Evolutionary conservation across 1,140 invertebrate genomes (phyloP).

Genomic region (Zophobas atratus): DNA sequence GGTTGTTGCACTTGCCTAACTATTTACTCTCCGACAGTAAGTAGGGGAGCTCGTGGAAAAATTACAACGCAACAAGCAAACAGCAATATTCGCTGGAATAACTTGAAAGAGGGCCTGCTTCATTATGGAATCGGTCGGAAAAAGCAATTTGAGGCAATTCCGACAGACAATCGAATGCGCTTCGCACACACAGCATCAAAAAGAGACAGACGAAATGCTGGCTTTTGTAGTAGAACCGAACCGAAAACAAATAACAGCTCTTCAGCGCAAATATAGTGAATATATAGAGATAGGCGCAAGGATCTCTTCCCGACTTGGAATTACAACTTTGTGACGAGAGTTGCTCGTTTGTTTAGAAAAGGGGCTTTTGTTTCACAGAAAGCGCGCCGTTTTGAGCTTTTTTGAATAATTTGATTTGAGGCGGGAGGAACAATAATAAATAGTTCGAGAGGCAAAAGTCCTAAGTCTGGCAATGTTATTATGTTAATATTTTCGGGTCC

Average conservation of each 20-base stretch:
- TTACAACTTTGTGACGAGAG: constrained; percentile 37
- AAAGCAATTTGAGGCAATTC: constrained; percentile 64
- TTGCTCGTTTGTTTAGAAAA: constrained; percentile 13
- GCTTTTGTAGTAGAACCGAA: constrained; percentile 55
- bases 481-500: not conserved
- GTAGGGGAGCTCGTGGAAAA: not conserved
- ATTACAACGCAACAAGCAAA: constrained; percentile 35
- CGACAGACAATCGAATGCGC: constrained; percentile 61
- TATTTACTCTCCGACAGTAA: not conserved
- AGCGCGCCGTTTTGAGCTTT: not conserved
- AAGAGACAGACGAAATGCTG: constrained; percentile 59
- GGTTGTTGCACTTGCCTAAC: not conserved
- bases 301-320: constrained; percentile 1
- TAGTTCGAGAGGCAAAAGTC: no score
- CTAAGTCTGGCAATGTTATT: no score
- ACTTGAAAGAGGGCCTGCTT: constrained; percentile 46
- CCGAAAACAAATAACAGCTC: constrained; percentile 59
- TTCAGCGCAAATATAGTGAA: constrained; percentile 44
- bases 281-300: constrained; percentile 32
- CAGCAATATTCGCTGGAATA: constrained; percentile 41
- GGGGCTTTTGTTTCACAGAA: constrained; percentile 11
- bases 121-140: constrained; percentile 57
- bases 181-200: constrained; percentile 56
- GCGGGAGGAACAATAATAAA: no score
- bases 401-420: not conserved